These are phyloP conservation scores for Pogonocherus hispidulus DNA, from an alignment of 2,888 invertebrate genomes.

Conservation along the genomic window DNA sequence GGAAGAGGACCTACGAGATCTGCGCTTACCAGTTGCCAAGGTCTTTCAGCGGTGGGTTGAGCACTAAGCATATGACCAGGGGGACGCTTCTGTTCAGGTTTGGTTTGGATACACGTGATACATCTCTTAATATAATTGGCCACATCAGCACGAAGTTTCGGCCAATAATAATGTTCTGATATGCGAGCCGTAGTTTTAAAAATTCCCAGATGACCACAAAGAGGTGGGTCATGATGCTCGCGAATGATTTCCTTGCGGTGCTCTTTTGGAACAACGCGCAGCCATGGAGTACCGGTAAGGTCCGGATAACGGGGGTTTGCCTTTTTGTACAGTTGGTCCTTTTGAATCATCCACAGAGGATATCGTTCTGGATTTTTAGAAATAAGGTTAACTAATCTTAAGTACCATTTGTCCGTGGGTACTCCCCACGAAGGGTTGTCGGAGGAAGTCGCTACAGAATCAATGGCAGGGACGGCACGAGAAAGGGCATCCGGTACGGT, in stretches of 20 bases:
- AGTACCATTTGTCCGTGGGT: too few relatives aligned
- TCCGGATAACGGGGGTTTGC: too few relatives aligned
- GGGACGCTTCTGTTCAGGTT: constrained; percentile 34
- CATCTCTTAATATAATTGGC: constrained; percentile 28
- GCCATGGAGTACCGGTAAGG: constrained; percentile 24
- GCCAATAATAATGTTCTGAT: constrained; percentile 29
- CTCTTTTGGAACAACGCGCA: constrained; percentile 20
- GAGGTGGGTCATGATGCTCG: constrained; percentile 7
- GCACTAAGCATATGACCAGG: constrained; percentile 27
- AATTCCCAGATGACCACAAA: constrained; percentile 21
- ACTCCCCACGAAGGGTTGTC: too few relatives aligned
- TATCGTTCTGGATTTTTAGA: not conserved
- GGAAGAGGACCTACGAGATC: constrained; percentile 36
- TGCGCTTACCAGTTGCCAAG: constrained; percentile 34
- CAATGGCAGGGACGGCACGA: constrained; percentile 4
- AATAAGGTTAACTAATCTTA: too few relatives aligned
- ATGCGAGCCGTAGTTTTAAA: constrained; percentile 22
- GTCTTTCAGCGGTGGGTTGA: constrained; percentile 19
- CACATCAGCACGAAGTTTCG: constrained; percentile 15
- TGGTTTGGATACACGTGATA: constrained; percentile 17
- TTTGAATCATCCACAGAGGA: constrained; percentile 45
- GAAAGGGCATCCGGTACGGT: constrained; percentile 38
- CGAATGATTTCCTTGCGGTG: constrained; percentile 2
- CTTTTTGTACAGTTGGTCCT: constrained; percentile 41
- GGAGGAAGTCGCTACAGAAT: not conserved